Evolutionary conservation across 2,888 invertebrate species (phyloP).

Genomic region (Erebia aethiops): DNA sequence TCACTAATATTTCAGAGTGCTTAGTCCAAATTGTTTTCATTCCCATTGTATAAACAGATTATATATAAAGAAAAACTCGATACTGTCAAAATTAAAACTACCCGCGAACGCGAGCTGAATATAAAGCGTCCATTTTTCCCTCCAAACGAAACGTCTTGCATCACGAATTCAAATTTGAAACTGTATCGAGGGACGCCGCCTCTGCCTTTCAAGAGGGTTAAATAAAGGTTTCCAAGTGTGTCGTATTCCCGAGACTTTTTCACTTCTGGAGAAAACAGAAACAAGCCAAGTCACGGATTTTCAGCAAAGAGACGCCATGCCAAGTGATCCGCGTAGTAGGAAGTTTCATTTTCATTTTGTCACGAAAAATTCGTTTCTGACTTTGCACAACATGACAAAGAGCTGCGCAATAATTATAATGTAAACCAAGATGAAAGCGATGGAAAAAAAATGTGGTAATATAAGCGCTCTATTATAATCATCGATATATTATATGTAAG

Average conservation of each 20-base stretch:
- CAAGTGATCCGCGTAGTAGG: too few species aligned
- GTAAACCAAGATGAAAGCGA: too few species aligned
- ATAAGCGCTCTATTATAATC: too few species aligned
- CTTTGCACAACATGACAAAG: too few species aligned
- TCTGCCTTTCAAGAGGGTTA: slow-evolving; percentile 24
- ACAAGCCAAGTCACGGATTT: too few species aligned
- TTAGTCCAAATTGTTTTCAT: neutral
- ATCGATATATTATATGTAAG: too few species aligned
- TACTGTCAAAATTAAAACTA: slow-evolving; percentile 45
- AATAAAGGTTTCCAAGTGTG: slow-evolving; percentile 2
- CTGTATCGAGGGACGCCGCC: slow-evolving; percentile 49
- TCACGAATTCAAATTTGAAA: slow-evolving; percentile 62
- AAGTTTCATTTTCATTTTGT: too few species aligned
- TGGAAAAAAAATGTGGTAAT: too few species aligned
- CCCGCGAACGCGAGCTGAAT: slow-evolving; percentile 43
- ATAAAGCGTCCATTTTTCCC: slow-evolving; percentile 44
- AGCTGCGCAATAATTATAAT: too few species aligned
- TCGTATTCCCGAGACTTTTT: neutral
- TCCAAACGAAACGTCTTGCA: slow-evolving; percentile 45
- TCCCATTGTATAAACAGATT: slow-evolving; percentile 4
- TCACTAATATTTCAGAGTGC: neutral
- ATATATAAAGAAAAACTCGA: slow-evolving; percentile 23
- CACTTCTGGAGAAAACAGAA: neutral
- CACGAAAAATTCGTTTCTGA: too few species aligned
- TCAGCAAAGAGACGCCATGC: too few species aligned